Evolutionary conservation across 2,113 vertebrate genomes (phyloP).

Genomic region (Nerophis ophidion): DNA sequence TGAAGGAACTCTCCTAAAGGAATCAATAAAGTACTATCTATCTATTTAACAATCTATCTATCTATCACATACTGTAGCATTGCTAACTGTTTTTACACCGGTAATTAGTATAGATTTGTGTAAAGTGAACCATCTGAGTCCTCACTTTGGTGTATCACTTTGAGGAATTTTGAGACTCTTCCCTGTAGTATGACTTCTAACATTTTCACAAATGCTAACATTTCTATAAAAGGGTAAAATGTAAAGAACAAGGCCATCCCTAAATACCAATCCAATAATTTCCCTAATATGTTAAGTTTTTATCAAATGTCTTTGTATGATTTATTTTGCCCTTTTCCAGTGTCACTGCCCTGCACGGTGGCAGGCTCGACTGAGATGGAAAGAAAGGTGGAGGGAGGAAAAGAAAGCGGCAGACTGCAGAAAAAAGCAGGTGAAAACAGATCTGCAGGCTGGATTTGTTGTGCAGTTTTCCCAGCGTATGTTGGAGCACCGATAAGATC

Average conservation of each 20-base stretch:
- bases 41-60: too few relatives aligned
- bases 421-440: slow-evolving; percentile 10
- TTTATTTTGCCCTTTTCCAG: slow-evolving; percentile 16
- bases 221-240: not conserved
- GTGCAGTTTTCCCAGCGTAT: slow-evolving; percentile 41
- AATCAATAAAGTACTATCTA: too few relatives aligned
- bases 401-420: slow-evolving; percentile 5
- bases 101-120: too few relatives aligned
- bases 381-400: slow-evolving; percentile 6
- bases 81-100: too few relatives aligned
- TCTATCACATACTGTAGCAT: too few relatives aligned
- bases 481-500: slow-evolving; percentile 39
- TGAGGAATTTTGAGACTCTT: too few relatives aligned
- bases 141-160: too few relatives aligned
- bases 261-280: too few relatives aligned
- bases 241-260: too few relatives aligned
- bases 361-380: slow-evolving; percentile 26
- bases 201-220: not conserved
- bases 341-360: slow-evolving; percentile 19
- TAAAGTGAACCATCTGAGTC: too few relatives aligned
- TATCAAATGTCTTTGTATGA: not conserved
- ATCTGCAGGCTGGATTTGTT: slow-evolving; percentile 28
- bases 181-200: not conserved
- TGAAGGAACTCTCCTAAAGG: too few relatives aligned
- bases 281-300: too few relatives aligned